phyloP scores from a whole-genome alignment of 2,797 vertebrate genomes.

The Emydoidea blandingii region DNA sequence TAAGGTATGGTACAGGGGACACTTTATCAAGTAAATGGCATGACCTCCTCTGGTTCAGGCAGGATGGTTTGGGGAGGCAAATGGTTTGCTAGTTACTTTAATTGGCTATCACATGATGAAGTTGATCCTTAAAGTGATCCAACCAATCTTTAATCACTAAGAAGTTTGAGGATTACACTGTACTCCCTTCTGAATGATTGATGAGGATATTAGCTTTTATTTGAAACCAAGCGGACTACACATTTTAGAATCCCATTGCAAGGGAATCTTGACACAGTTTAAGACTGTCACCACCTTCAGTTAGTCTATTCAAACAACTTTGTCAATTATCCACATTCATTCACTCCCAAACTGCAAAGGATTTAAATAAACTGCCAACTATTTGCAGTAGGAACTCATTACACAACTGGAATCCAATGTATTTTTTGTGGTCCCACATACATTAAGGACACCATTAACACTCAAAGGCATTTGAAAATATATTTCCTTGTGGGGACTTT shows the following conservation, averaged over 20 bases:
- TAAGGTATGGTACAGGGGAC: not conserved
- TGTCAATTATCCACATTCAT: not conserved
- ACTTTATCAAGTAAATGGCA: not conserved
- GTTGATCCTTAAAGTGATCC: not conserved
- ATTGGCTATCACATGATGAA: not conserved
- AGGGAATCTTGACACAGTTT: not conserved
- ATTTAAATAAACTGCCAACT: not conserved
- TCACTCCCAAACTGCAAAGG: not conserved
- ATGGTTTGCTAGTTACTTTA: not conserved
- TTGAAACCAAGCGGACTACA: not conserved
- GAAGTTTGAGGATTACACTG: not conserved
- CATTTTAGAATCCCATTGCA: not conserved
- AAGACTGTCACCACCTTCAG: not conserved
- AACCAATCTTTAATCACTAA: not conserved
- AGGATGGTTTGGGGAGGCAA: not conserved
- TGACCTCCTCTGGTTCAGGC: not conserved
- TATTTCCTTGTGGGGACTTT: slow-evolving; percentile 16
- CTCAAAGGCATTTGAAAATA: slow-evolving; percentile 7
- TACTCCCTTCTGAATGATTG: slow-evolving; percentile 3
- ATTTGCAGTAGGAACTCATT: not conserved
- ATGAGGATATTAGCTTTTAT: not conserved
- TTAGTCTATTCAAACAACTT: not conserved
- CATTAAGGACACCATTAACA: slow-evolving; percentile 14
- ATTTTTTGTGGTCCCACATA: not conserved
- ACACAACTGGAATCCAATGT: not conserved